Base-by-base conservation (phyloP, 2,797 vertebrate species). In the Onychomys torridus region DNA sequence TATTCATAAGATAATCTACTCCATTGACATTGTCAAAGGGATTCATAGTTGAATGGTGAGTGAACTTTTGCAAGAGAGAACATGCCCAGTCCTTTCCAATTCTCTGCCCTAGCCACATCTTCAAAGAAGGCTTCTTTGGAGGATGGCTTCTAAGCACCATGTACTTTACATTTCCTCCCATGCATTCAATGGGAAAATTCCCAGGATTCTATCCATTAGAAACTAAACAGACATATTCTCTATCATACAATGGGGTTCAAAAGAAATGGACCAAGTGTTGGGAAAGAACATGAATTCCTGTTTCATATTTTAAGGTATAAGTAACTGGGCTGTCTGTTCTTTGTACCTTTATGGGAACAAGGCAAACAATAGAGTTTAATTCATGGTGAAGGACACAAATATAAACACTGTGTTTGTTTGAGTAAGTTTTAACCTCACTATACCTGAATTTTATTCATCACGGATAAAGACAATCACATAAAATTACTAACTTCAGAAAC, bases 281-380 rank as follows among this genome's bases (percentile, higher is more conserved):
- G 10, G 2, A 40, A 1, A 40, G 3, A 21, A 65, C 13, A 57
- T 75, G 25, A 77, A 81, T 88, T 81, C 7, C 13, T 79, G 34
- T 79, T 95, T 91, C 32, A 49, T 37, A 95, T 83, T 75, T 75
- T 92, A 94, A 75, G 76, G 46, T 37, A 13, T 88, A 90, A 85
- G n/a, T 61, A 9, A 63, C 34, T 59, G 69, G 59, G 21, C 23
- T 71, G 49, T 23, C 8, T 59, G 4, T 11, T 87, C 40, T 84
- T 52, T 73, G 77, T 94, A 52, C 83, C 8, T 79, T 81, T 57
- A 5, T 17, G 25, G 13, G 32, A 23, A 13, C 46, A 81, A 90
- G 17, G 49, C 10, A 76, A 34, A 29, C 17, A 67, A 21, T 61
- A 76, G 55, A 76, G 11, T 71, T 92, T 75, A 91, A 76, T 0